Evolutionary conservation across 1,140 invertebrate genomes (phyloP).

Genomic region (Drosophila arawakana): DNA sequence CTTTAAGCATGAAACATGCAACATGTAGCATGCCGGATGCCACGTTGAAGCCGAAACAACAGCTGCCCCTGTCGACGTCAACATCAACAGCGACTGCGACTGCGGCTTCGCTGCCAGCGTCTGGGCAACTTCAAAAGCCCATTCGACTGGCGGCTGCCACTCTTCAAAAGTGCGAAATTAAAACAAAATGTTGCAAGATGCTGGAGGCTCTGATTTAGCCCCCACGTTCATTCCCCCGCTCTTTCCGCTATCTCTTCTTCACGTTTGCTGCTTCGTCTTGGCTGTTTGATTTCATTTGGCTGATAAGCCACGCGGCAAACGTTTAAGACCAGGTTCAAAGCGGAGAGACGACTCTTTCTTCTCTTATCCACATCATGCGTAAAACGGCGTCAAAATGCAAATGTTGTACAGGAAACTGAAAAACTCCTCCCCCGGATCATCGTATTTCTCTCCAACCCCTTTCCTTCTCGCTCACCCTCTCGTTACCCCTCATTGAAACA

Average conservation of each 20-base stretch:
- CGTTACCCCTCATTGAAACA: slow-evolving; percentile 27
- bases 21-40: slow-evolving; percentile 15
- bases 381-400: slow-evolving; percentile 81
- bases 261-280: slow-evolving; percentile 40
- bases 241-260: neutral
- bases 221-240: neutral
- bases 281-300: slow-evolving; percentile 67
- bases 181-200: slow-evolving; percentile 82
- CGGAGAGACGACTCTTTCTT: slow-evolving; percentile 21
- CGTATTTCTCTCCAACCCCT: neutral
- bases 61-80: slow-evolving; percentile 32
- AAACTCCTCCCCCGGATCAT: neutral
- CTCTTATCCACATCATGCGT: slow-evolving; percentile 66
- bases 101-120: slow-evolving; percentile 35
- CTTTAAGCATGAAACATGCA: neutral
- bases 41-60: slow-evolving; percentile 41
- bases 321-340: slow-evolving; percentile 19
- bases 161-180: slow-evolving; percentile 80
- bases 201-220: slow-evolving; percentile 59
- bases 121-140: slow-evolving; percentile 74
- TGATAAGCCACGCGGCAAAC: slow-evolving; percentile 65
- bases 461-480: neutral
- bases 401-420: slow-evolving; percentile 71
- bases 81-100: slow-evolving; percentile 1
- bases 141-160: slow-evolving; percentile 75